Evolutionary conservation across 2,797 vertebrate genomes (phyloP).

Genomic region (Limnodromus scolopaceus): DNA sequence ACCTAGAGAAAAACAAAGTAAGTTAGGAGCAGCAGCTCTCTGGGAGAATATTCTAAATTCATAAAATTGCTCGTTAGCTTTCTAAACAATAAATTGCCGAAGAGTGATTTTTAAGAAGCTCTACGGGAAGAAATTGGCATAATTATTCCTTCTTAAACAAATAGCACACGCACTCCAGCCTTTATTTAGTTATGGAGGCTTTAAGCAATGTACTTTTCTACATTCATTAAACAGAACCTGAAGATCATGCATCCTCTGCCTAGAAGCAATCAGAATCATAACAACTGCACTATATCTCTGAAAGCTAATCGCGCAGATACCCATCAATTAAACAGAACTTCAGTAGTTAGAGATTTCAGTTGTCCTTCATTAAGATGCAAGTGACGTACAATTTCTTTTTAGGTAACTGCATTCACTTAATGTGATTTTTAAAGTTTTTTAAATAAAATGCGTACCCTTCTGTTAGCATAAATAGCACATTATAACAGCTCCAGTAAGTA

Average conservation of each 20-base stretch:
- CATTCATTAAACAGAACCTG: neutral
- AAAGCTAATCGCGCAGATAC: neutral
- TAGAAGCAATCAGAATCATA: neutral
- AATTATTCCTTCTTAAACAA: constrained; percentile 24
- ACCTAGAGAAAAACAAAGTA: neutral
- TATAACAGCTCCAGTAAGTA: neutral
- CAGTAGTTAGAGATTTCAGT: neutral
- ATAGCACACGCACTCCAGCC: neutral
- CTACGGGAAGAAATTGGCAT: neutral
- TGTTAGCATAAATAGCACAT: neutral
- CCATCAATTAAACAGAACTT: neutral
- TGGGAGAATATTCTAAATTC: neutral
- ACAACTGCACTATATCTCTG: neutral
- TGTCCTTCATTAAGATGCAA: neutral
- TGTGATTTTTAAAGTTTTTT: neutral
- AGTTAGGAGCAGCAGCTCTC: neutral
- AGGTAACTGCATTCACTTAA: neutral
- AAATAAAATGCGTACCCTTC: neutral
- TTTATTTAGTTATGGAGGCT: neutral
- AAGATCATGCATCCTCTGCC: neutral
- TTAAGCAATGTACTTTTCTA: neutral
- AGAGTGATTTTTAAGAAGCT: neutral
- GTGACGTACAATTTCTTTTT: neutral
- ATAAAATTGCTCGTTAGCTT: neutral
- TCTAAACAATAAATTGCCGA: neutral